Percentiles rank a stretch among this genome's conserved stretches.
phyloP scores from a whole-genome alignment of 92 coral and sea anemone species.

The Micromussa lordhowensis region DNA sequence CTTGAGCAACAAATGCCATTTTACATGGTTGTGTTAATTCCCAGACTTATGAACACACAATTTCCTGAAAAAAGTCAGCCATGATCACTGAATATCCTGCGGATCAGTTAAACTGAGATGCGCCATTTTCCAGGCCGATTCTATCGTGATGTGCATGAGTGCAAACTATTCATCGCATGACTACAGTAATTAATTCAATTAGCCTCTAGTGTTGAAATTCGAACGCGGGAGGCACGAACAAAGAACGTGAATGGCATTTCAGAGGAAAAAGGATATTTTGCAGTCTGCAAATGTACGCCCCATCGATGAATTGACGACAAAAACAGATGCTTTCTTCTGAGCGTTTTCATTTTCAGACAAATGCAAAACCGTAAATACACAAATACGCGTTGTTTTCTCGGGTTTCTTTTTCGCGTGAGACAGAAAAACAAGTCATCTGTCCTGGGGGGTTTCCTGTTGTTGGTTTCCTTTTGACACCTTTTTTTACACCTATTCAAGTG shows the following conservation, averaged over 20 bases:
- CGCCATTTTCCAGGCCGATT: background rate
- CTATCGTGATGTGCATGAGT: background rate
- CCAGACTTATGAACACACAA: background rate
- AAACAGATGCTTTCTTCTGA: slow-evolving; percentile 1
- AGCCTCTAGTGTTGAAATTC: background rate
- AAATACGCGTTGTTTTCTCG: background rate
- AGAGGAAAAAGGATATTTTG: background rate
- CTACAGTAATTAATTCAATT: background rate
- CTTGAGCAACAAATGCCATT: background rate
- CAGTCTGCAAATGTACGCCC: slow-evolving; percentile 1
- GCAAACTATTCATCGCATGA: background rate
- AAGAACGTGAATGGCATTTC: background rate
- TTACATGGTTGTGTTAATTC: background rate
- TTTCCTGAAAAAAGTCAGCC: background rate
- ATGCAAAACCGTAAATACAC: background rate
- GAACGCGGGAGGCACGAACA: slow-evolving; percentile 5
- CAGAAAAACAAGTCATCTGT: background rate
- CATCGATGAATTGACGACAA: slow-evolving; percentile 2
- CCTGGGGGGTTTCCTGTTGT: slow-evolving; percentile 10
- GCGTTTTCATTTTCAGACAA: slow-evolving; percentile 18
- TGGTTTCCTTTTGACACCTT: background rate
- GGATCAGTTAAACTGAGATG: no score
- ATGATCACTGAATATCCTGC: no score
- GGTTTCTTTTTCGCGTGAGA: slow-evolving; percentile 13
- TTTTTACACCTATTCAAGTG: slow-evolving; percentile 3